phyloP scores from a whole-genome alignment of 2,113 vertebrate species.

The Stigmatopora argus region DNA sequence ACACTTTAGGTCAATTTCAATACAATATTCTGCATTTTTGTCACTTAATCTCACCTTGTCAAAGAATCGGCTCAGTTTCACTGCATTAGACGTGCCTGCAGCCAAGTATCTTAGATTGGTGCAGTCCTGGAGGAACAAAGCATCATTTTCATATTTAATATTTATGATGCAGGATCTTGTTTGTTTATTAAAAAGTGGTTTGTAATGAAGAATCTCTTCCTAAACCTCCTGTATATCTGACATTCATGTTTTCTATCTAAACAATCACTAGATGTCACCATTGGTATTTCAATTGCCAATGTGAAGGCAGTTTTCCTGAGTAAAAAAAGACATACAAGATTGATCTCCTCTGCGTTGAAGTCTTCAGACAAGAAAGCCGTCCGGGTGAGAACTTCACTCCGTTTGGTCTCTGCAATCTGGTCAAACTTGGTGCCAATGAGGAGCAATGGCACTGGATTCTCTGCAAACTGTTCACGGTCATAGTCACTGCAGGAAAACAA shows the following conservation, averaged over 20 bases:
- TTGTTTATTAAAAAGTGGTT: not conserved
- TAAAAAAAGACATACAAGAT: slow-evolving; percentile 75
- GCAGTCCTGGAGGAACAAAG: slow-evolving; percentile 78
- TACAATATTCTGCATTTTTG: not conserved
- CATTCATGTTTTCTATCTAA: no score
- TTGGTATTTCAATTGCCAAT: not conserved
- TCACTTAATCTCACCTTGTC: slow-evolving; percentile 81
- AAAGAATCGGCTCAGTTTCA: slow-evolving; percentile 96
- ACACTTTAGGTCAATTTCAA: not conserved
- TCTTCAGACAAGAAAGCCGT: slow-evolving; percentile 95
- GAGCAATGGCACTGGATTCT: slow-evolving; percentile 89
- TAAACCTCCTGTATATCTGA: no score
- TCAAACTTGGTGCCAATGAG: slow-evolving; percentile 96
- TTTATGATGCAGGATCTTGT: not conserved
- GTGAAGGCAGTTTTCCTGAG: not conserved
- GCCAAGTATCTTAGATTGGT: slow-evolving; percentile 88
- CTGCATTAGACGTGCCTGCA: slow-evolving; percentile 93
- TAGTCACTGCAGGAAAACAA: slow-evolving; percentile 77
- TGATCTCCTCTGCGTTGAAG: slow-evolving; percentile 97
- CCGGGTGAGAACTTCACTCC: slow-evolving; percentile 88
- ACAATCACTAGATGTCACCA: slow-evolving; percentile 13
- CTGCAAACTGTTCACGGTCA: slow-evolving; percentile 92
- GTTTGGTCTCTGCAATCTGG: slow-evolving; percentile 91
- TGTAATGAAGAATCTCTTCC: no score
- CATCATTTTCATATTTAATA: not conserved